Percentiles rank a stretch among this genome's conserved stretches.
Evolutionary conservation across 2,797 vertebrate genomes (phyloP).

Genomic region (Iguana delicatissima): DNA sequence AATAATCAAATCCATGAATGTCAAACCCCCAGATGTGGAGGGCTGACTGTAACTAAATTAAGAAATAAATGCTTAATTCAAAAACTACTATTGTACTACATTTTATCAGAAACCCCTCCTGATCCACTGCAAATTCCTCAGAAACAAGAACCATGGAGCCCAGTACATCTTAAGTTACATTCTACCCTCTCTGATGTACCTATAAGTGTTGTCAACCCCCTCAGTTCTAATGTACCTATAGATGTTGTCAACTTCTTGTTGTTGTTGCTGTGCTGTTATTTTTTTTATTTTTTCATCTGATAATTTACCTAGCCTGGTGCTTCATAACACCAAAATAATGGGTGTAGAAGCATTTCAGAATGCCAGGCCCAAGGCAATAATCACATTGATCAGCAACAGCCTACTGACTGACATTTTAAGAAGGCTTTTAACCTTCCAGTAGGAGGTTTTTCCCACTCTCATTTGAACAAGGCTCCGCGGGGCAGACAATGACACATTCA

Average conservation of each 20-base stretch:
- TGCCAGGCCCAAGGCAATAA: neutral
- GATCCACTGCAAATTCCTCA: neutral
- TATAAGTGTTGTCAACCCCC: neutral
- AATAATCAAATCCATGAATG: too few species aligned
- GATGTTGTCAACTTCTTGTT: neutral
- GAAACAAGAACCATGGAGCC: neutral
- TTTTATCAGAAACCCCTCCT: neutral
- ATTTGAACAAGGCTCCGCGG: rapidly evolving
- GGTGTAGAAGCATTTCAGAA: neutral
- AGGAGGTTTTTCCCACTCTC: neutral
- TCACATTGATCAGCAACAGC: neutral
- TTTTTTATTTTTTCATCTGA: neutral
- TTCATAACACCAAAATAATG: neutral
- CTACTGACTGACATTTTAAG: conserved; percentile 9
- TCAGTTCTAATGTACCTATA: neutral
- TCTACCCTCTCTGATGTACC: neutral
- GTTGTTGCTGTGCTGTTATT: neutral
- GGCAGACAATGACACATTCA: neutral
- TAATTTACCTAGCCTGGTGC: neutral
- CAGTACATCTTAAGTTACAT: neutral
- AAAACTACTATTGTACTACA: neutral
- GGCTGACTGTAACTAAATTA: too few species aligned
- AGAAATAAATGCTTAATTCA: neutral
- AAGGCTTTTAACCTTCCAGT: neutral
- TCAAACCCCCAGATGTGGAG: too few species aligned